These are phyloP conservation scores for Nasonia giraulti DNA, from an alignment of 1,140 invertebrate genomes.

Conservation along the genomic window DNA sequence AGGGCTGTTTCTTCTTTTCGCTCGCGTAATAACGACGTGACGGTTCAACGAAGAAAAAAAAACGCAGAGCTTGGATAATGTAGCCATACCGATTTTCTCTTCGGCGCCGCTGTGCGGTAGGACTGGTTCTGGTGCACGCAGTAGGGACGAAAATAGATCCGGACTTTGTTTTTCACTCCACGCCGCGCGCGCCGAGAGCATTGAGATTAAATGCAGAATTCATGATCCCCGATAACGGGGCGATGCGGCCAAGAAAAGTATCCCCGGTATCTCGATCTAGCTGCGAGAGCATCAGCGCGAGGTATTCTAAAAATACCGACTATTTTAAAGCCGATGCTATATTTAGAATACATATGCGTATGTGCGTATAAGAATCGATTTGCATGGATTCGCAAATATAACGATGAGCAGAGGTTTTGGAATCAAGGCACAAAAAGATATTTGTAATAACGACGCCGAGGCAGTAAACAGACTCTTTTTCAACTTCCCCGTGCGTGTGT, in stretches of 20 bases:
- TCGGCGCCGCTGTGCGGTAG: no score
- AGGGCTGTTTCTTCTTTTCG: neutral
- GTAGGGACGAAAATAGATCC: neutral
- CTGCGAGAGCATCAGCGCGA: neutral
- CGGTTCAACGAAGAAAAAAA: no score
- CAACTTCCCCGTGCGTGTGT: neutral
- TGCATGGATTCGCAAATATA: neutral
- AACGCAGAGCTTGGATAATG: no score
- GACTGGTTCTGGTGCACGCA: neutral
- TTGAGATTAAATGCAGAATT: constrained; percentile 1
- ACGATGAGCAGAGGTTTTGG: neutral
- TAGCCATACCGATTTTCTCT: no score
- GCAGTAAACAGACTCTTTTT: neutral
- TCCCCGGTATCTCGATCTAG: neutral
- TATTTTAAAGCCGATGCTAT: neutral
- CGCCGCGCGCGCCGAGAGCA: no score
- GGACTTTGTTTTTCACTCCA: neutral
- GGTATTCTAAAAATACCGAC: neutral
- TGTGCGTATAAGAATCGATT: neutral
- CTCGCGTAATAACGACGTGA: no score
- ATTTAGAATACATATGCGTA: neutral
- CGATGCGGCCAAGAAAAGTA: neutral
- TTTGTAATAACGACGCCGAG: neutral
- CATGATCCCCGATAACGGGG: neutral
- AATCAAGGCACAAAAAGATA: neutral